Evolutionary conservation across 2,888 invertebrate species (phyloP), one percentile per base, ranked within the genome.

Genomic region (Aporophyla nigra): DNA sequence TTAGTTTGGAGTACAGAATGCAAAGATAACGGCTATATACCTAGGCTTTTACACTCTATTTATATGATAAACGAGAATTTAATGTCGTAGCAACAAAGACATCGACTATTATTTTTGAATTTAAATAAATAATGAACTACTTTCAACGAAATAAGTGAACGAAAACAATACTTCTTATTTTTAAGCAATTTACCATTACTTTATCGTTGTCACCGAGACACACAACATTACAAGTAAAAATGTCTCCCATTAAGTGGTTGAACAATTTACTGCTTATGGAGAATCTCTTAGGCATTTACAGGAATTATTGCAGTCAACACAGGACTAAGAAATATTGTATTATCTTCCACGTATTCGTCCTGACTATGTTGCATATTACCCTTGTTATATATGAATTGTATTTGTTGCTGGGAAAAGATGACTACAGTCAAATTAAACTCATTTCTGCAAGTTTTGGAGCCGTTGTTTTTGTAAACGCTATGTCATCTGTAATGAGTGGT

Each of bases 261-360:
- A 40, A 73, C 6, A 40, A 21, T 49, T 58, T 58, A 33, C 5
- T 73, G 19, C 58, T 73, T 21, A 6, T 71, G 0, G 71, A 71
- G 12, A 70, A 54, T 3, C 2, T 54, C 6, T 16, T 70, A 27
- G 71, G 71, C 0, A 7, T 71, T 12, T 27, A 70, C 16, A 71
- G 71, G 9, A 40, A 27, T 51, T 74, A 74, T 51, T 74, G 16
- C 4, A 43, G 5, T 1, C 49, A 59, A 5, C 5, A 21, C 16
- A 59, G 51, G 16, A 59, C 7, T 1, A 74, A 51, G 5, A 73
- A 73, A 58, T 74, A 21, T 74, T 24, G 58, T 6, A 74, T 40
- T 12, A 24, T 40, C 5, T 49, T 56, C 0, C 58, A 49, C 21
- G 21, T 40, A 40, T 40, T 73, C 3, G 24, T 16, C 5, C 21